Conservation (phyloP, 2,888 invertebrate species). For the Sinelater perroti region DNA sequence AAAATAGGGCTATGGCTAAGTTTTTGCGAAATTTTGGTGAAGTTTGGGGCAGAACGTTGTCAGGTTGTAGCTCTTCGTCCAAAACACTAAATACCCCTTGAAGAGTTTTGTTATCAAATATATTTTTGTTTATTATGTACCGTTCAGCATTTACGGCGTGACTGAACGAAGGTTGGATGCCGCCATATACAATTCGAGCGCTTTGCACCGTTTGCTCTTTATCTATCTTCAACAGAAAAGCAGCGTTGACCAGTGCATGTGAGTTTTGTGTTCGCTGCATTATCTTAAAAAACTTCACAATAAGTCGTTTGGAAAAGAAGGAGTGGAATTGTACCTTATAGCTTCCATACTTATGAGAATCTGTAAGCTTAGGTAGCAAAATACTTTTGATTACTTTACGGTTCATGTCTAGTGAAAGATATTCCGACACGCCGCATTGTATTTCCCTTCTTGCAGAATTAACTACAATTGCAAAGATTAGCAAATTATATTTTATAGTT, state of each 20-base stretch:
- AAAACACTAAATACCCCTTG: conserved; percentile 61
- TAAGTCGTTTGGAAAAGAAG: no score
- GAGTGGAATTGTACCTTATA: conserved; percentile 55
- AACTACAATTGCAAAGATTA: no score
- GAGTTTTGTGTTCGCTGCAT: conserved; percentile 78
- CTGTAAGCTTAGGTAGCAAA: conserved; percentile 61
- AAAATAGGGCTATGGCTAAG: conserved; percentile 80
- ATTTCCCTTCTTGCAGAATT: neutral
- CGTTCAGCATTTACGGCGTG: conserved; percentile 66
- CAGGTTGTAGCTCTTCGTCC: conserved; percentile 70
- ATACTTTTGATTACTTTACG: conserved; percentile 62
- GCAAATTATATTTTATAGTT: no score
- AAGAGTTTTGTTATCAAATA: conserved; percentile 58
- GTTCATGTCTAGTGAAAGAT: conserved; percentile 60
- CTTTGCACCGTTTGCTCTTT: conserved; percentile 58
- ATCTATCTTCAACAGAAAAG: conserved; percentile 70
- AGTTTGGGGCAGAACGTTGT: conserved; percentile 71
- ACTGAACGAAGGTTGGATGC: conserved; percentile 64
- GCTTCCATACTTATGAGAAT: conserved; percentile 52
- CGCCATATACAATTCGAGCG: conserved; percentile 72
- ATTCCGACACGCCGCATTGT: conserved; percentile 48
- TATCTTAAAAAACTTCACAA: no score
- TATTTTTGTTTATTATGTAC: conserved; percentile 58
- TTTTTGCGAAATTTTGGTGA: conserved; percentile 73
- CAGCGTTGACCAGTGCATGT: conserved; percentile 79